phyloP scores from a whole-genome alignment of 2,797 vertebrate genomes.

The Typhlichthys subterraneus region DNA sequence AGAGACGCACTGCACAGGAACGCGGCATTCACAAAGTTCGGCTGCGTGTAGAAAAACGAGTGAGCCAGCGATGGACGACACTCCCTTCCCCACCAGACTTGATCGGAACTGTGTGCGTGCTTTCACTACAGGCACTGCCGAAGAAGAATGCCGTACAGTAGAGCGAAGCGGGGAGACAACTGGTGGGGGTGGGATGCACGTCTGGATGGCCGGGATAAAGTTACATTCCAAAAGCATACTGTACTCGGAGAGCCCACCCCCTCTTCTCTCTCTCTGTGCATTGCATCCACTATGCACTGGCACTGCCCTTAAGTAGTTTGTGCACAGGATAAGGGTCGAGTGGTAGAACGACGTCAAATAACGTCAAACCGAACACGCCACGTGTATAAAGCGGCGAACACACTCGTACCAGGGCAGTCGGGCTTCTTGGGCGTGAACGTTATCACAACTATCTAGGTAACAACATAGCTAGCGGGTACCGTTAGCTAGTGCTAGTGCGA shows the following conservation, averaged over 20 bases:
- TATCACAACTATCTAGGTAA: conserved; percentile 44
- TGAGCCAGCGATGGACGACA: conserved; percentile 58
- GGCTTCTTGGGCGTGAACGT: conserved; percentile 63
- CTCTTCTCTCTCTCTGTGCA: conserved; percentile 24
- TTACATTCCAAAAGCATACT: conserved; percentile 58
- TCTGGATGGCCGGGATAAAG: conserved; percentile 65
- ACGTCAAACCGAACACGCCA: conserved; percentile 43
- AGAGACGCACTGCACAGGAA: conserved; percentile 35
- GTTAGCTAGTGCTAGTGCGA: conserved; percentile 35
- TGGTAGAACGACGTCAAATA: neutral
- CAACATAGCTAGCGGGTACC: conserved; percentile 38
- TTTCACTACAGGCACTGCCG: conserved; percentile 55
- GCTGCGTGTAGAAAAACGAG: conserved; percentile 50
- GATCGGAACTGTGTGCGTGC: conserved; percentile 29
- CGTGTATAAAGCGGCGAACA: conserved; percentile 61
- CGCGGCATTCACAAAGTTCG: conserved; percentile 69
- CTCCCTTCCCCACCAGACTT: conserved; percentile 46
- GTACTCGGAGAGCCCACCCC: conserved; percentile 37
- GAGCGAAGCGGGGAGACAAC: conserved; percentile 61
- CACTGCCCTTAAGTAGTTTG: conserved; percentile 2
- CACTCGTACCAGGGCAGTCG: conserved; percentile 36
- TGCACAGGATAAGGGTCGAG: conserved; percentile 2
- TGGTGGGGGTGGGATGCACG: conserved; percentile 64
- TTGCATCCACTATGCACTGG: neutral
- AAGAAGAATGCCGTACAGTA: conserved; percentile 27